Evolutionary conservation across 1,140 invertebrate species (phyloP), one percentile per base, ranked within the genome.

Genomic region (Helicoverpa zea): DNA sequence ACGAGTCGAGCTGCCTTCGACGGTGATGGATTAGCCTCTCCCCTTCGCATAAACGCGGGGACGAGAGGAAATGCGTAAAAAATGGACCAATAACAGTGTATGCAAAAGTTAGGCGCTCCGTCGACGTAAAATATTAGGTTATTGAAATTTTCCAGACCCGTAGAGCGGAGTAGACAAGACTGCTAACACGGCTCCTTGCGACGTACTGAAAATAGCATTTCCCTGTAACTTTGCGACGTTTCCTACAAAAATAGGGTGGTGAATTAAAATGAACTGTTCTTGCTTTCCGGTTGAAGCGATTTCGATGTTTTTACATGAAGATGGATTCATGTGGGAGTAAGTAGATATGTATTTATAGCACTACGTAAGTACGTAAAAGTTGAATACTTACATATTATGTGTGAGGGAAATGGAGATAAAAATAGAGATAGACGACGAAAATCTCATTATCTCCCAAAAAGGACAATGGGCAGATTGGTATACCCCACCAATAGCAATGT

Each of bases 21-120:
- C 92, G 87, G 84, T 92, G 92, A 93, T 92, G 89, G 90, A 93
- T 93, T 90, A 87, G 80, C 80, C 76, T 88, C 83, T 86, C 83
- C 81, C 82, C 81, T 80, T 78, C 80, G 84, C 84, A 87, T 88
- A 89, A 91, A 87, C 83, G 87, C 84, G 84, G 84, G 83, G 83
- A 87, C 83, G 83, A 77, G 81, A 79, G 61, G 78, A 84, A 87
- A 86, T 83, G 82, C 79, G 83, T 84, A 90, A 91, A 90, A 92
- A 89, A 89, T 86, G 82, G 82, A 82, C 82, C 82, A 83, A 87
- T 87, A 86, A 89, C 83, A 86, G 75, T 84, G 84, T 84, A 87
- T 87, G 81, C 78, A 84, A 83, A 85, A 80, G 70, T 83, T 77
- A 49, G 63, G 80, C 70, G 81, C 64, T 82, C 76, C 80, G 29